A percentile compares a stretch with the other conserved stretches of the same genome.
phyloP scores from a whole-genome alignment of 2,888 invertebrate genomes.

The Melanostoma scalare region DNA sequence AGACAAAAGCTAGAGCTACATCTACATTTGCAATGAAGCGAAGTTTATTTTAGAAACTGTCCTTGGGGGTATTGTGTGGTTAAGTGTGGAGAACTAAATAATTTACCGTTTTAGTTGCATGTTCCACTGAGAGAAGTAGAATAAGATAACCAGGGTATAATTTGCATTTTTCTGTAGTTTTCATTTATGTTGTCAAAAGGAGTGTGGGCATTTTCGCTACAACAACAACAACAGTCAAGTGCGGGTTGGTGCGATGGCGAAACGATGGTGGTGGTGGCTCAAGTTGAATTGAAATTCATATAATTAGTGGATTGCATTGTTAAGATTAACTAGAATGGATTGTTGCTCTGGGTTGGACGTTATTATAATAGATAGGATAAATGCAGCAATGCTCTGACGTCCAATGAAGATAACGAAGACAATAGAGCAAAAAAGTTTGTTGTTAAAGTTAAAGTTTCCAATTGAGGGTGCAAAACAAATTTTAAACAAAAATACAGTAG shows the following conservation, averaged over 20 bases:
- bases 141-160: constrained; percentile 56
- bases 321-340: constrained; percentile 63
- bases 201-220: constrained; percentile 12
- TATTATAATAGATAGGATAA: not conserved
- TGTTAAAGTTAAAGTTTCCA: too few species aligned
- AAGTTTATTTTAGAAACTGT: constrained; percentile 55
- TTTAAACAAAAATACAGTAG: too few species aligned
- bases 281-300: constrained; percentile 55
- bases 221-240: constrained; percentile 16
- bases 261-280: not conserved
- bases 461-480: too few species aligned
- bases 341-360: constrained; percentile 32
- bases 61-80: constrained; percentile 32
- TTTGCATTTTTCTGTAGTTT: constrained; percentile 68
- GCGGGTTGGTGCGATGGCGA: too few species aligned
- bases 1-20: constrained; percentile 42
- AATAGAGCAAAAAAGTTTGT: not conserved
- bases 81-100: constrained; percentile 67
- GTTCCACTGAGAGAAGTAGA: constrained; percentile 20
- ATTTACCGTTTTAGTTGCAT: constrained; percentile 69
- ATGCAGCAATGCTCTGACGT: too few species aligned
- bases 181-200: constrained; percentile 37
- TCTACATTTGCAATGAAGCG: constrained; percentile 41
- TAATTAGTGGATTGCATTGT: constrained; percentile 71
- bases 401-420: constrained; percentile 9